phyloP scores from a whole-genome alignment of 2,888 invertebrate species.

The Synergus umbraculus region DNA sequence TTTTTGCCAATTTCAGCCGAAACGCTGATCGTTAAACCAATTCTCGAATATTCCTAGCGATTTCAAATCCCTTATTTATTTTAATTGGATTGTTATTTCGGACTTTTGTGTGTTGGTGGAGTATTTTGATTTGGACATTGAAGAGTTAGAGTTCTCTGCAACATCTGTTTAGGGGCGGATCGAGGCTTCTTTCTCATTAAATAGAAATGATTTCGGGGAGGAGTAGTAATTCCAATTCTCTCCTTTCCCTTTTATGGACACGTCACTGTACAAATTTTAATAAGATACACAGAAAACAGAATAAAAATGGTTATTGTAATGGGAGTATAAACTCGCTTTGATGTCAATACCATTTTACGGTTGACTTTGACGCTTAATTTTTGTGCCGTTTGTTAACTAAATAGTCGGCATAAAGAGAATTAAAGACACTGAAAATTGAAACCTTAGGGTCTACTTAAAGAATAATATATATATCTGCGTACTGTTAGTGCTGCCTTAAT shows the following conservation, averaged over 20 bases:
- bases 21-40: background rate
- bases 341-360: slow-evolving; percentile 12
- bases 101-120: background rate
- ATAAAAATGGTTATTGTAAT: slow-evolving; percentile 30
- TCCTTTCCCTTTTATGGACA: slow-evolving; percentile 27
- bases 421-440: slow-evolving; percentile 60
- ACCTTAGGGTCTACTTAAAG: slow-evolving; percentile 63
- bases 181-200: slow-evolving; percentile 23
- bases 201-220: background rate
- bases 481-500: slow-evolving; percentile 71
- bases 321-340: slow-evolving; percentile 46
- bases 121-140: slow-evolving; percentile 15
- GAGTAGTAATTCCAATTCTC: slow-evolving; percentile 1
- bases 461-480: slow-evolving; percentile 67
- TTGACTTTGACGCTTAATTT: slow-evolving; percentile 40
- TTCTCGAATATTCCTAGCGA: background rate
- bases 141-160: background rate
- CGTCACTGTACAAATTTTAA: slow-evolving; percentile 10
- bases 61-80: slow-evolving; percentile 28
- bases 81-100: slow-evolving; percentile 36
- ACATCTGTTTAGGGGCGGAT: slow-evolving; percentile 27
- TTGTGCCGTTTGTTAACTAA: slow-evolving; percentile 27
- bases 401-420: slow-evolving; percentile 22
- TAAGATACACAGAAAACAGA: background rate
- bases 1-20: background rate